A percentile compares a stretch with the other conserved stretches of the same genome.
Conservation (phyloP, 1,140 invertebrate genomes). For the Bicyclus anynana region DNA sequence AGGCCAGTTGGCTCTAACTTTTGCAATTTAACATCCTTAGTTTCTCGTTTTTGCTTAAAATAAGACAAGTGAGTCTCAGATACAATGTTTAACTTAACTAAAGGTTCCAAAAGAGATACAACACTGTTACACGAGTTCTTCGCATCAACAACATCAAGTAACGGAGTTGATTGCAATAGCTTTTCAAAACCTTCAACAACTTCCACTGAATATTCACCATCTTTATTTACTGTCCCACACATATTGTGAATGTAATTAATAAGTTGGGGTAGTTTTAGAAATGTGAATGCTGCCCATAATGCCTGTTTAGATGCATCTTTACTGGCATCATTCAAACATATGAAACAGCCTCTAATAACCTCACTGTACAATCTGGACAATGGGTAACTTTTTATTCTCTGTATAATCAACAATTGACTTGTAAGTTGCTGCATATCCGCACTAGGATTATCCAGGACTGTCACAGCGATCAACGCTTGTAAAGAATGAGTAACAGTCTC, state of each 20-base stretch:
- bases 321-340: conserved; percentile 90
- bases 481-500: conserved; percentile 86
- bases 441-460: conserved; percentile 86
- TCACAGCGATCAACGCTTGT: conserved; percentile 85
- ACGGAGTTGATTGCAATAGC: conserved; percentile 86
- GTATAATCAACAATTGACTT: conserved; percentile 88
- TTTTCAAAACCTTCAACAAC: conserved; percentile 90
- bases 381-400: conserved; percentile 87
- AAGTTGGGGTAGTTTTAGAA: conserved; percentile 92
- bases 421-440: conserved; percentile 87
- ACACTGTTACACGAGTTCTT: conserved; percentile 93
- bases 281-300: conserved; percentile 95
- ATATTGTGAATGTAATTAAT: conserved; percentile 83
- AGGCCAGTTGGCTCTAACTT: conserved; percentile 81
- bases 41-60: conserved; percentile 83
- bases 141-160: conserved; percentile 93
- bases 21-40: conserved; percentile 74
- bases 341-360: conserved; percentile 91
- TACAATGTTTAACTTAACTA: conserved; percentile 88
- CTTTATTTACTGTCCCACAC: conserved; percentile 76
- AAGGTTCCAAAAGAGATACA: conserved; percentile 88
- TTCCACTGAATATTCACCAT: conserved; percentile 83
- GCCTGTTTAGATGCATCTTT: conserved; percentile 86
- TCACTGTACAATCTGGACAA: conserved; percentile 89
- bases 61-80: conserved; percentile 86